phyloP scores from a whole-genome alignment of 1,140 invertebrate genomes.

The Ceratosolen fusciceps region DNA sequence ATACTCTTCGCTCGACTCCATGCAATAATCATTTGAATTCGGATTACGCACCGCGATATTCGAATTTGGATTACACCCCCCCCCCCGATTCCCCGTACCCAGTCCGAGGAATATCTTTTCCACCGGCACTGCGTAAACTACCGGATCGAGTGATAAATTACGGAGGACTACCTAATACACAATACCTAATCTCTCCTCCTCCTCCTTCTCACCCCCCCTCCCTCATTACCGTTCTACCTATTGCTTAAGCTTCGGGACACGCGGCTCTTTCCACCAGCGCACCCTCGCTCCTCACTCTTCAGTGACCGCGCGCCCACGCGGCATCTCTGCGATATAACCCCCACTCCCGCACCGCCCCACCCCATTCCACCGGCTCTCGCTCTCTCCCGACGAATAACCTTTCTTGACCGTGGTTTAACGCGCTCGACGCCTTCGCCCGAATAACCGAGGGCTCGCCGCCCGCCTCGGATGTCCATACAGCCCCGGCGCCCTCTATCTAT shows the following conservation, averaged over 20 bases:
- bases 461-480: too few species aligned
- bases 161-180: not conserved
- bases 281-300: not conserved
- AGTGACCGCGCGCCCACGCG: too few species aligned
- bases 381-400: conserved; percentile 1
- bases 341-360: too few species aligned
- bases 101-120: too few species aligned
- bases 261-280: conserved; percentile 21
- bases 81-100: not conserved
- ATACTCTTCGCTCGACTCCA: not conserved
- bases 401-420: not conserved
- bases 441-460: too few species aligned
- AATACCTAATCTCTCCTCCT: conserved; percentile 5
- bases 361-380: not conserved
- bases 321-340: too few species aligned
- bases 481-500: too few species aligned
- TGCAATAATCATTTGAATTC: conserved; percentile 33
- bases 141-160: not conserved
- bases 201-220: not conserved
- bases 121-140: not conserved
- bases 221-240: conserved; percentile 16
- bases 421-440: not conserved
- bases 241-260: too few species aligned
- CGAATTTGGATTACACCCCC: conserved; percentile 24
- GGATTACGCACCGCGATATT: not conserved